Evolutionary conservation across 2,113 vertebrate genomes (phyloP).

Genomic region (Scophthalmus maximus): DNA sequence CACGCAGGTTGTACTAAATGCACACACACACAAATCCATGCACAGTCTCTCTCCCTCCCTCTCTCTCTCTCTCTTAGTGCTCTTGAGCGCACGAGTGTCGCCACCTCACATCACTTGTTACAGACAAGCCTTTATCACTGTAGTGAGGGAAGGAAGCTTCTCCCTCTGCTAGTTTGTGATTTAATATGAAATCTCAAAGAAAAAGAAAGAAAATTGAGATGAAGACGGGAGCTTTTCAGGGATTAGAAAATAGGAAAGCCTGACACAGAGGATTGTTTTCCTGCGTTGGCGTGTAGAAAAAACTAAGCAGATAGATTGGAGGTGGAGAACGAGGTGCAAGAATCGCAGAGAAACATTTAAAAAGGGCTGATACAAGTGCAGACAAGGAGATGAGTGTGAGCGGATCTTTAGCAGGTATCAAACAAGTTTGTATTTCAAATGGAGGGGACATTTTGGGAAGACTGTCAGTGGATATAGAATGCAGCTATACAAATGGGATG

Average conservation of each 20-base stretch:
- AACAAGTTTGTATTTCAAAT: slow-evolving; percentile 14
- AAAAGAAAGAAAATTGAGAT: background rate
- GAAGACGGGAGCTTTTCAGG: background rate
- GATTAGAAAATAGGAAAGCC: too few relatives aligned
- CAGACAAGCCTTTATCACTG: slow-evolving; percentile 12
- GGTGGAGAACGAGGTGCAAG: background rate
- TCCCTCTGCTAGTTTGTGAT: background rate
- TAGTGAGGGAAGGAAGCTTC: background rate
- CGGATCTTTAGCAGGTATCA: slow-evolving; percentile 12
- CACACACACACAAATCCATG: slow-evolving; percentile 3
- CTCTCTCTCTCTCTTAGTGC: background rate
- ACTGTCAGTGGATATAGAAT: background rate
- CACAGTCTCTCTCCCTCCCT: background rate
- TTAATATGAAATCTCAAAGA: slow-evolving; percentile 4
- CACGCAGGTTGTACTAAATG: background rate
- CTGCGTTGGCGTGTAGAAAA: background rate
- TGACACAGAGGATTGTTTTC: background rate
- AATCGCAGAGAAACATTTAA: slow-evolving; percentile 15
- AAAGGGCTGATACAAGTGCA: background rate
- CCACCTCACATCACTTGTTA: background rate
- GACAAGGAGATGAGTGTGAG: background rate
- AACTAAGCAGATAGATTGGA: slow-evolving; percentile 13
- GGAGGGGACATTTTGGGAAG: slow-evolving; percentile 12
- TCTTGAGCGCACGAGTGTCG: background rate
- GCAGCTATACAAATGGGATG: slow-evolving; percentile 11